A percentile compares a stretch with the other conserved stretches of the same genome.
Conservation (phyloP, 2,113 vertebrate genomes). For the Tupaia chinensis region DNA sequence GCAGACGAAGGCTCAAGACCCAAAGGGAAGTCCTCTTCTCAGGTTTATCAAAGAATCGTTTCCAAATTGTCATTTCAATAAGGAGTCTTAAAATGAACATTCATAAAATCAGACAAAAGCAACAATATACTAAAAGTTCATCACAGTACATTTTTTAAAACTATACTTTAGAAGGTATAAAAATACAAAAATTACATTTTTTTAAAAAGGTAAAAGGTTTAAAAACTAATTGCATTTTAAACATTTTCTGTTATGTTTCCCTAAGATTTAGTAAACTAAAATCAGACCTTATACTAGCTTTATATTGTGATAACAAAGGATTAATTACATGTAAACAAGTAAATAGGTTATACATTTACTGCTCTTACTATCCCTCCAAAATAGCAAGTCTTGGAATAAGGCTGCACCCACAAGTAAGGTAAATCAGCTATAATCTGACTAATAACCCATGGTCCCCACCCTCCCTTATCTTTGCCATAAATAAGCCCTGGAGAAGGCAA, state of each 20-base stretch:
- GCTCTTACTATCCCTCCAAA: neutral
- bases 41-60: slow-evolving; percentile 82
- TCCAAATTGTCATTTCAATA: slow-evolving; percentile 89
- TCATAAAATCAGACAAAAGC: slow-evolving; percentile 88
- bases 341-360: neutral
- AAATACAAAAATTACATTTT: slow-evolving; percentile 80
- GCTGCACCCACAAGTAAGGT: neutral
- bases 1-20: slow-evolving; percentile 72
- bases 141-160: slow-evolving; percentile 78
- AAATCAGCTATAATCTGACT: neutral
- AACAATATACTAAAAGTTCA: slow-evolving; percentile 82
- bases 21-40: slow-evolving; percentile 81
- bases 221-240: slow-evolving; percentile 36
- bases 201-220: slow-evolving; percentile 29
- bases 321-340: neutral
- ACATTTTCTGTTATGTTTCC: slow-evolving; percentile 48
- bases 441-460: neutral
- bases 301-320: slow-evolving; percentile 18
- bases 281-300: neutral
- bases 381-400: neutral
- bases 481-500: neutral
- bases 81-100: slow-evolving; percentile 90
- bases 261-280: slow-evolving; percentile 39
- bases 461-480: neutral
- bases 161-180: slow-evolving; percentile 64